Evolutionary conservation across 2,797 vertebrate genomes (phyloP).

Genomic region (Peromyscus attwateri): DNA sequence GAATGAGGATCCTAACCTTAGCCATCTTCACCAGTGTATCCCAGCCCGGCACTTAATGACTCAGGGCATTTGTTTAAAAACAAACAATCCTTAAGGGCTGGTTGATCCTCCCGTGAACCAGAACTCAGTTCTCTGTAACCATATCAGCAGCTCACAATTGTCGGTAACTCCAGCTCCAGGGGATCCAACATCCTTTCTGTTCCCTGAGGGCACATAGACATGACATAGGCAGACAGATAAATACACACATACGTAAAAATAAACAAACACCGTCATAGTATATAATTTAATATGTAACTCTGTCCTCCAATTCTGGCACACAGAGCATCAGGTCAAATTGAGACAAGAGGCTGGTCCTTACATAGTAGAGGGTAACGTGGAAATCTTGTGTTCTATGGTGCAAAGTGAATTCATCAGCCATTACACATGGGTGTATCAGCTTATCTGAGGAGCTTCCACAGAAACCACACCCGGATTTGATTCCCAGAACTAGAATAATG

Average conservation of each 20-base stretch:
- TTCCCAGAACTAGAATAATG: neutral
- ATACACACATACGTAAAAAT: neutral
- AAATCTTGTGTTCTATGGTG: neutral
- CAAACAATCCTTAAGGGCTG: neutral
- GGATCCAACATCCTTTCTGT: neutral
- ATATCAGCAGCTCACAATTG: neutral
- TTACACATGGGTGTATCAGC: neutral
- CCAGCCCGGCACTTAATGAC: neutral
- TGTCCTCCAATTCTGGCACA: neutral
- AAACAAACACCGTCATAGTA: neutral
- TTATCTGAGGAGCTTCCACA: neutral
- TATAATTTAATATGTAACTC: neutral
- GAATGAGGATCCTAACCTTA: neutral
- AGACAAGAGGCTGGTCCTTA: neutral
- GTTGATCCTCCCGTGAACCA: neutral
- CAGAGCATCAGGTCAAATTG: neutral
- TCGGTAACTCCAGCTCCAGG: neutral
- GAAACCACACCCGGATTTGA: neutral
- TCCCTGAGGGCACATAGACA: neutral
- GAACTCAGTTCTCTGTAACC: neutral
- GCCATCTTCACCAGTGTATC: neutral
- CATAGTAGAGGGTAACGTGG: neutral
- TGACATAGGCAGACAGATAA: neutral
- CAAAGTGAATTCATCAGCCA: neutral
- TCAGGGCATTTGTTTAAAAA: slow-evolving; percentile 7